Base-by-base conservation (phyloP, 1,140 invertebrate species). In the Philotrypesis tridentata region DNA sequence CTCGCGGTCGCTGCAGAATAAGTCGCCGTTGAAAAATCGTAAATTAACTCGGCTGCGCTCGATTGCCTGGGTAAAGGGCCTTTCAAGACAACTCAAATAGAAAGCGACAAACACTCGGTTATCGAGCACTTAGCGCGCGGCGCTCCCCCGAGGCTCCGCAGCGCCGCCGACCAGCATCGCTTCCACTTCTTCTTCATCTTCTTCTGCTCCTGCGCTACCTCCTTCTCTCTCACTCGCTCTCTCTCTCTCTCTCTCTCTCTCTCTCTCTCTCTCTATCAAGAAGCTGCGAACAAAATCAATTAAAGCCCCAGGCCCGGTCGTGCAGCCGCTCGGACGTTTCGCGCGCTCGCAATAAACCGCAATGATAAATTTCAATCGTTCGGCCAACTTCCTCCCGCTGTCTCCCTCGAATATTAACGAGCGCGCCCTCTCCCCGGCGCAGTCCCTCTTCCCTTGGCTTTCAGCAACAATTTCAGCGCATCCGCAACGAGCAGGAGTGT, bases 311-410 rank as follows among this genome's bases (percentile, higher is more conserved):
- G 27, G 67, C 31, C 14, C 8, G 27, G 0, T 14, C 11, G 17
- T 8, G 43, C n/a, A n/a, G n/a, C 25, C 14, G 4, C 25, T 75
- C 27, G 43, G 73, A 75, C 60, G 25, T 63, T 75, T 75, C 21
- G 48, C 48, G 48, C 21, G 48, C 48, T 75, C 21, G 27, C 31
- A 75, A 63, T 75, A 75, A 33, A 23, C 60, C 29, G 23, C 67
- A 65, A 43, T 75, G 60, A 77, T 67, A 65, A 77, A 77, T 77
- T 77, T 77, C 74, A 77, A 77, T 77, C 61, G 60, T 72, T 40
- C 70, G 70, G 37, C 25, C 25, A 31, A 67, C n/a, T 23, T 27
- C 9, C 29, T 27, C 63, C 14, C 70, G 70, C 25, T 43, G 25
- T 11, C 70, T 23, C n/a, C n/a, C 23, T 76, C 8, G 73, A 37